phyloP scores from a whole-genome alignment of 2,113 vertebrate species.

The Dryoscopus gambensis region DNA sequence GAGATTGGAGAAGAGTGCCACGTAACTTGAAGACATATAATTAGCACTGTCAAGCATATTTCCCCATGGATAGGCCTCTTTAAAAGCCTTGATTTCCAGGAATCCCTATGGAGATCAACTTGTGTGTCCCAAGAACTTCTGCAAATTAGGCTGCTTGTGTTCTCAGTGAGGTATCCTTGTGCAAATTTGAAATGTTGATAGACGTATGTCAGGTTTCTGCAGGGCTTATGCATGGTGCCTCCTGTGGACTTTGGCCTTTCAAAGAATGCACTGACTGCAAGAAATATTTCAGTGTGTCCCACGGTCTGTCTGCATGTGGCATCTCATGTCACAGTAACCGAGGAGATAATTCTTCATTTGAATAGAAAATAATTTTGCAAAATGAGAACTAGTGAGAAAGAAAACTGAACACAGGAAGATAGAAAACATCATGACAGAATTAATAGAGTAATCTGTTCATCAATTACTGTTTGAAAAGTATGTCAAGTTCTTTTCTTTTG shows the following conservation, averaged over 20 bases:
- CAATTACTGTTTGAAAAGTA: not conserved
- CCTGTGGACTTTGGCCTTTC: not conserved
- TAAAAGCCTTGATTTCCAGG: not conserved
- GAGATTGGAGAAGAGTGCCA: not conserved
- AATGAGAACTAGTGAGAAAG: not conserved
- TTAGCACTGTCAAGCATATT: not conserved
- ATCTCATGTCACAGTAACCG: not conserved
- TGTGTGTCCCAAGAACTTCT: not conserved
- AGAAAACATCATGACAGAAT: not conserved
- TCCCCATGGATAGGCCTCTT: not conserved
- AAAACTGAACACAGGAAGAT: not conserved
- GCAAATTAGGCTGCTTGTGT: not conserved
- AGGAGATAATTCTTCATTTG: not conserved
- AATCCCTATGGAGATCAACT: not conserved
- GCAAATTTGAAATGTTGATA: not conserved
- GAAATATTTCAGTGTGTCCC: not conserved
- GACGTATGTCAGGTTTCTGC: not conserved
- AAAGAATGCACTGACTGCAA: not conserved
- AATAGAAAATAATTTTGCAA: not conserved
- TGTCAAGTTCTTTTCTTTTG: not conserved
- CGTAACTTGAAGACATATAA: not conserved
- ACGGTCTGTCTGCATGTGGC: fast-evolving
- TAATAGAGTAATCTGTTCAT: not conserved
- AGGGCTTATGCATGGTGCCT: not conserved
- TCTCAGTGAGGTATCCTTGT: not conserved